These are phyloP conservation scores for Anthopleura sola DNA, from an alignment of 64 coral and sea anemone genomes.

Conservation along the genomic window DNA sequence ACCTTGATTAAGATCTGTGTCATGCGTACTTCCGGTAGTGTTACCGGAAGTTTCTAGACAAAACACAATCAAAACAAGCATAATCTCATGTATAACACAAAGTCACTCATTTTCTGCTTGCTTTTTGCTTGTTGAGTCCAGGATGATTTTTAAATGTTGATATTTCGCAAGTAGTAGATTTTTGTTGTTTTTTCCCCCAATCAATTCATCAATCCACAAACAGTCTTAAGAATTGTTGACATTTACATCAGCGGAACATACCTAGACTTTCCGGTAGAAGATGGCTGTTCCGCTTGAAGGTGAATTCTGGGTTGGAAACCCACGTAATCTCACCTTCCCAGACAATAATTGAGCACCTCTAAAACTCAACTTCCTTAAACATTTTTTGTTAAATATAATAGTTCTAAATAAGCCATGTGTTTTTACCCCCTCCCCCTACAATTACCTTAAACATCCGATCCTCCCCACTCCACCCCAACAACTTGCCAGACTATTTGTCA, in stretches of 20 bases:
- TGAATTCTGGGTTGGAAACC: not conserved
- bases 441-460: not conserved
- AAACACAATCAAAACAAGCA: not conserved
- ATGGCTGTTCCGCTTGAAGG: not conserved
- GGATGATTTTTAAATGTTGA: not conserved
- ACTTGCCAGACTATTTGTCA: too few relatives aligned
- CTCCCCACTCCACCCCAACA: not conserved
- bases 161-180: not conserved
- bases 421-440: not conserved
- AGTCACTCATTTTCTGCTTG: not conserved
- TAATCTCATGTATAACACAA: not conserved
- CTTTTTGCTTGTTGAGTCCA: not conserved
- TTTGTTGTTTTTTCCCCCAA: not conserved
- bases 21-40: not conserved
- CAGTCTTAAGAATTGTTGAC: not conserved
- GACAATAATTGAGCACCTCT: not conserved
- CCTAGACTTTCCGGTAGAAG: not conserved
- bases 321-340: not conserved
- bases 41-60: not conserved
- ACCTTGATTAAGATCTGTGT: constrained; percentile 3
- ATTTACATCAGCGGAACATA: not conserved
- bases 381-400: not conserved
- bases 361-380: not conserved
- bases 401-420: not conserved
- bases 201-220: not conserved